Base-by-base conservation (phyloP, 1,140 invertebrate genomes). In the Orchesella cincta region DNA sequence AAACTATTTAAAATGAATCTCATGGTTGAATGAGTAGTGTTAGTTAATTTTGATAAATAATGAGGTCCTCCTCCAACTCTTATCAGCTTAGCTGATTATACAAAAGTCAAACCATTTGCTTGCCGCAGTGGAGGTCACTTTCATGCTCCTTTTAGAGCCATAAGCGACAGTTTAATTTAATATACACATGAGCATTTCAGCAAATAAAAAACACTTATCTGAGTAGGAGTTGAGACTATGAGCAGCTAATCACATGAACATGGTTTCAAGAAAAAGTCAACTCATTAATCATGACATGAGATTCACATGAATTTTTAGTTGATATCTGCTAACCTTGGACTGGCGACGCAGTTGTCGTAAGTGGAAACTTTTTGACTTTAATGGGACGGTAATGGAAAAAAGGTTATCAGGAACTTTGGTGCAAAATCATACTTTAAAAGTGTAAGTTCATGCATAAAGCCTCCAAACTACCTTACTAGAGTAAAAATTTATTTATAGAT, bases 251-350 rank as follows among this genome's bases (percentile, higher is more conserved):
- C n/a, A n/a, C n/a, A n/a, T n/a, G n/a, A n/a, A n/a, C n/a, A 46
- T 46, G 5, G 39, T 46, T 8, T 5, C 39, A 46, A 46, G 39
- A 46, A 5, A 5, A 46, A 46, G 39, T 46, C 39, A 46, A 46
- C 39, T 46, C 39, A 46, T 46, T 46, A 46, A 46, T 46, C 39
- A 46, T 46, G 5, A 46, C 39, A 46, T 46, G 39, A 46, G 39
- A 46, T 46, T 46, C 39, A 46, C 39, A 46, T 46, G 39, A 46
- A 46, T 46, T 8, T 46, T 57, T 57, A 57, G 8, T 57, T 23
- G 54, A 5, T 57, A 57, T 57, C 54, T 57, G 26, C 54, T 57
- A 57, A 57, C 54, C 54, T 57, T 57, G 54, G 54, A 57, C 23
- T 57, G 54, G n/a, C 54, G 12, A 26, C 54, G 39, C 39, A 46